Conservation (phyloP, 92 coral and sea anemone genomes). For the Galaxea fascicularis region DNA sequence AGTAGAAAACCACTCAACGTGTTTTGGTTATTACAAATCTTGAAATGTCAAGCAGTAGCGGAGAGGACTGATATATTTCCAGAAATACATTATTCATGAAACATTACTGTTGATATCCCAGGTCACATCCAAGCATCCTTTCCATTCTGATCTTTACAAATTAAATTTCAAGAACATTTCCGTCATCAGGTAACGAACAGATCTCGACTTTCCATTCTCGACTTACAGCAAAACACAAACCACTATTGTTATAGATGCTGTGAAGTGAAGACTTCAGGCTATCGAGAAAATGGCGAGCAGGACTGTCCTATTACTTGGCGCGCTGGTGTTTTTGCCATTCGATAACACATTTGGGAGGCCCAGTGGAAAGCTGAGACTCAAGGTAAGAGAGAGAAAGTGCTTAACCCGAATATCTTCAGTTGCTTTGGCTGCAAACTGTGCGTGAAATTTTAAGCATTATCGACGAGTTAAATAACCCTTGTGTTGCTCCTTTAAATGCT, state of each 20-base stretch:
- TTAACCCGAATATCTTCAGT: too few relatives aligned
- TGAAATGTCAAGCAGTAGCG: too few relatives aligned
- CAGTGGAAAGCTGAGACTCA: conserved; percentile 24
- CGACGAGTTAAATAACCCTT: too few relatives aligned
- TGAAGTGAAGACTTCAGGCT: not conserved
- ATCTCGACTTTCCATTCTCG: not conserved
- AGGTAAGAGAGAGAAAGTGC: conserved; percentile 3
- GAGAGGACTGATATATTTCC: not conserved
- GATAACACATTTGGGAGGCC: conserved; percentile 29
- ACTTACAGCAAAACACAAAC: not conserved
- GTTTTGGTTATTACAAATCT: too few relatives aligned
- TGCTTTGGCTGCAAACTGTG: too few relatives aligned
- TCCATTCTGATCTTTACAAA: conserved; percentile 1
- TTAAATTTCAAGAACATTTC: not conserved
- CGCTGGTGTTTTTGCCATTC: not conserved
- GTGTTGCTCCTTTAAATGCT: too few relatives aligned
- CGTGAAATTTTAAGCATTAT: too few relatives aligned
- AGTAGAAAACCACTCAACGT: too few relatives aligned
- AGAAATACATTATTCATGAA: not conserved
- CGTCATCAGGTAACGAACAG: conserved; percentile 11
- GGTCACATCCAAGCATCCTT: not conserved
- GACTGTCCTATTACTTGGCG: not conserved
- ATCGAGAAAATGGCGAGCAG: not conserved
- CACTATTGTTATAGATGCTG: conserved; percentile 8
- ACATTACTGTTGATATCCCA: not conserved